phyloP scores from a whole-genome alignment of 1,140 invertebrate genomes.

The Zaprionus camerounensis region DNA sequence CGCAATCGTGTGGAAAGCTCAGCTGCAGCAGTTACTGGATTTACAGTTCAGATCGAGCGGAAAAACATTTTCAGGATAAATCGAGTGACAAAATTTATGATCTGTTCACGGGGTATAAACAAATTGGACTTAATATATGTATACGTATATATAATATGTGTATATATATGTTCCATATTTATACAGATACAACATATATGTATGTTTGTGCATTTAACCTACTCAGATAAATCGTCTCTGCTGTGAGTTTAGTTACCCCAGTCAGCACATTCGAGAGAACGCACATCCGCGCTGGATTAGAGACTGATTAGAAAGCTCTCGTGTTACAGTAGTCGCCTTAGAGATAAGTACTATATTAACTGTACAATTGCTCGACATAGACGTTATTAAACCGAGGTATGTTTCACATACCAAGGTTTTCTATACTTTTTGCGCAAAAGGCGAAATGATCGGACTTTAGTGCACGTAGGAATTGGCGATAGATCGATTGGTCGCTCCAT shows the following conservation, averaged over 20 bases:
- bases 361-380: not conserved
- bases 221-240: not conserved
- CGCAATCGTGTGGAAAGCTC: slow-evolving; percentile 50
- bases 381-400: slow-evolving; percentile 22
- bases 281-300: not conserved
- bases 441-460: slow-evolving; percentile 16
- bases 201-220: not conserved
- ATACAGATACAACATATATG: not conserved
- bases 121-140: too few relatives aligned
- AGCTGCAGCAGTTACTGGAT: not conserved
- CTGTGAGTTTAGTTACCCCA: not conserved
- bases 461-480: slow-evolving; percentile 21
- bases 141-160: too few relatives aligned
- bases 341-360: not conserved
- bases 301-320: not conserved
- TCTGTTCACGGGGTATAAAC: not conserved
- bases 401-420: slow-evolving; percentile 54
- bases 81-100: not conserved
- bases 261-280: not conserved
- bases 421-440: slow-evolving; percentile 20
- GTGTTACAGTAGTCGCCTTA: not conserved
- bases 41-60: not conserved
- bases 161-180: not conserved
- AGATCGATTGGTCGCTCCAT: slow-evolving; percentile 41
- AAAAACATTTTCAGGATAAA: not conserved